phyloP scores from a whole-genome alignment of 2,797 vertebrate genomes.

The Spinus pinus region DNA sequence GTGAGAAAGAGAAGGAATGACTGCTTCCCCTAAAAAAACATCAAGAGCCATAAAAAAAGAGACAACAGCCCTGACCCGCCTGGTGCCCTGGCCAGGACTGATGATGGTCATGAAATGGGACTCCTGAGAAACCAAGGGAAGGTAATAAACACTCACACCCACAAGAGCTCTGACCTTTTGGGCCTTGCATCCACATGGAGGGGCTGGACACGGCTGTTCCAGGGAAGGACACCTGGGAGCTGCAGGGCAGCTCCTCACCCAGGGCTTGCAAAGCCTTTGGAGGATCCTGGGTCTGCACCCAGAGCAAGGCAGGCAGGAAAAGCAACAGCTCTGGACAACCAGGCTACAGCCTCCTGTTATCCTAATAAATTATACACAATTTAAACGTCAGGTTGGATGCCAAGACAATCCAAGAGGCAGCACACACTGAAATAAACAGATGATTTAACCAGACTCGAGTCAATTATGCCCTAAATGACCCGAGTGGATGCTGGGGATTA shows the following conservation, averaged over 20 bases:
- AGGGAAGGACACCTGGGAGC: neutral
- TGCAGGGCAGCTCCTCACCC: neutral
- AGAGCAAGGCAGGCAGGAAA: neutral
- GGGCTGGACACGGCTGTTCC: neutral
- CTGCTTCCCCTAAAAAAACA: slow-evolving; percentile 3
- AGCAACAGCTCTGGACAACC: neutral
- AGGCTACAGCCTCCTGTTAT: neutral
- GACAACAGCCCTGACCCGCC: slow-evolving; percentile 56
- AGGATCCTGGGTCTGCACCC: neutral
- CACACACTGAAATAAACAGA: neutral
- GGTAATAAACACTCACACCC: slow-evolving; percentile 54
- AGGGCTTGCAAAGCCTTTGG: neutral
- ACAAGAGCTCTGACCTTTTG: slow-evolving; percentile 67
- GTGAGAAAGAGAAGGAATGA: slow-evolving; percentile 4
- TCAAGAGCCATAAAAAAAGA: slow-evolving; percentile 65
- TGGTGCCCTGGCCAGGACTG: slow-evolving; percentile 36
- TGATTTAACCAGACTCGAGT: neutral
- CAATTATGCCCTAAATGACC: neutral
- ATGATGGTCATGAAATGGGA: slow-evolving; percentile 46
- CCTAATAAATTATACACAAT: neutral
- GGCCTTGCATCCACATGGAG: slow-evolving; percentile 28
- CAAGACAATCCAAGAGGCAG: neutral
- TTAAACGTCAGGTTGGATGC: neutral
- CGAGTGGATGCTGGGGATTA: neutral
- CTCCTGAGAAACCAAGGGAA: slow-evolving; percentile 62